These are phyloP conservation scores for Erebia aethiops DNA, from an alignment of 2,888 invertebrate species.

Conservation along the genomic window DNA sequence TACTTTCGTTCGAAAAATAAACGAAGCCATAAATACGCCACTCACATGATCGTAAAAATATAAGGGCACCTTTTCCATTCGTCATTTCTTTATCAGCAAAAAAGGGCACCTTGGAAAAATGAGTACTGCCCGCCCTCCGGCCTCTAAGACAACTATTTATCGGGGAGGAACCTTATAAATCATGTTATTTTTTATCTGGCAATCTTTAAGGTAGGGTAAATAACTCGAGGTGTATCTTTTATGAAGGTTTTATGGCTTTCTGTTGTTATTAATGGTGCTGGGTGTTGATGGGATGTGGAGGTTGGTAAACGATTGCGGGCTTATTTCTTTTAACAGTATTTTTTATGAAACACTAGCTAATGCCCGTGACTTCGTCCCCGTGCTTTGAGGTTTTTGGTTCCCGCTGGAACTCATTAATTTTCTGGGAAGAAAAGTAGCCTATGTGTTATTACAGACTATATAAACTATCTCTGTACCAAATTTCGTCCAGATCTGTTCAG, in stretches of 20 bases:
- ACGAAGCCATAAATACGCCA: slow-evolving; percentile 54
- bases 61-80: slow-evolving; percentile 64
- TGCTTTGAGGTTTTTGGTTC: too few relatives aligned
- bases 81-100: slow-evolving; percentile 77
- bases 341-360: too few relatives aligned
- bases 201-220: slow-evolving; percentile 64
- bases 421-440: too few relatives aligned
- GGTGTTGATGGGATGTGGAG: slow-evolving; percentile 44
- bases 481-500: too few relatives aligned
- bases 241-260: slow-evolving; percentile 57
- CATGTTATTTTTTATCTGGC: slow-evolving; percentile 71
- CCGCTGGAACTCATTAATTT: too few relatives aligned
- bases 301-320: slow-evolving; percentile 11
- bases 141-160: slow-evolving; percentile 80
- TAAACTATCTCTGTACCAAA: too few relatives aligned
- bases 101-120: slow-evolving; percentile 70
- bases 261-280: slow-evolving; percentile 49
- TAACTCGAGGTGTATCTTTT: slow-evolving; percentile 43
- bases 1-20: background rate
- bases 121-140: slow-evolving; percentile 65
- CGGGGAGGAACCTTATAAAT: slow-evolving; percentile 68
- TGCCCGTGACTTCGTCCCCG: too few relatives aligned
- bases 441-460: too few relatives aligned
- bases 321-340: background rate
- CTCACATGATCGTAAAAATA: slow-evolving; percentile 56